A percentile compares a stretch with the other conserved stretches of the same genome.
phyloP scores from a whole-genome alignment of 2,888 invertebrate genomes.

The Rhagophthalmus giganteus region DNA sequence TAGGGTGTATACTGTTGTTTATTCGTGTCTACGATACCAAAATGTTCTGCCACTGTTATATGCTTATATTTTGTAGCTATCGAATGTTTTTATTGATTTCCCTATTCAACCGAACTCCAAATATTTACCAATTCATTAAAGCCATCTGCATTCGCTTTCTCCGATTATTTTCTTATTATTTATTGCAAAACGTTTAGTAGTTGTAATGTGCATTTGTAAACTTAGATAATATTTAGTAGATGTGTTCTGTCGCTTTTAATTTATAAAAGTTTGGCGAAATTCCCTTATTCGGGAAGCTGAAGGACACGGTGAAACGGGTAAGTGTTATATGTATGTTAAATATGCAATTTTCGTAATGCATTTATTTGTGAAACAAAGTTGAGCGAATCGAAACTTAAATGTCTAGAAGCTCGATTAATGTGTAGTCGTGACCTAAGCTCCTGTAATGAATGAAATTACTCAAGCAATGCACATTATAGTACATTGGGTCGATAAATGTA shows the following conservation, averaged over 20 bases:
- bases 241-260: constrained; percentile 9
- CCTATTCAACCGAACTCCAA: too few relatives aligned
- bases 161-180: neutral
- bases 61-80: constrained; percentile 35
- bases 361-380: constrained; percentile 17
- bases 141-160: neutral
- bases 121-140: neutral
- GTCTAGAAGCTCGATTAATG: constrained; percentile 22
- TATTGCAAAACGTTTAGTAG: constrained; percentile 22
- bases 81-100: too few relatives aligned
- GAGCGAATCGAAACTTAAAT: constrained; percentile 14
- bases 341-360: constrained; percentile 19
- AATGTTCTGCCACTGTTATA: constrained; percentile 44
- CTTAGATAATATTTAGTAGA: constrained; percentile 25
- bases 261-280: too few relatives aligned
- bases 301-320: constrained; percentile 22
- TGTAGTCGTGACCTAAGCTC: too few relatives aligned
- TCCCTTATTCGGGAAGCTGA: too few relatives aligned
- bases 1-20: constrained; percentile 34
- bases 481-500: too few relatives aligned
- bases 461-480: constrained; percentile 1
- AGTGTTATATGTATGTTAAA: constrained; percentile 22
- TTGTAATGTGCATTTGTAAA: constrained; percentile 21
- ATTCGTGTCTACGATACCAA: constrained; percentile 42
- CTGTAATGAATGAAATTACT: too few relatives aligned